Conservation (phyloP, 2,797 vertebrate species). For the Cossypha polioptera region DNA sequence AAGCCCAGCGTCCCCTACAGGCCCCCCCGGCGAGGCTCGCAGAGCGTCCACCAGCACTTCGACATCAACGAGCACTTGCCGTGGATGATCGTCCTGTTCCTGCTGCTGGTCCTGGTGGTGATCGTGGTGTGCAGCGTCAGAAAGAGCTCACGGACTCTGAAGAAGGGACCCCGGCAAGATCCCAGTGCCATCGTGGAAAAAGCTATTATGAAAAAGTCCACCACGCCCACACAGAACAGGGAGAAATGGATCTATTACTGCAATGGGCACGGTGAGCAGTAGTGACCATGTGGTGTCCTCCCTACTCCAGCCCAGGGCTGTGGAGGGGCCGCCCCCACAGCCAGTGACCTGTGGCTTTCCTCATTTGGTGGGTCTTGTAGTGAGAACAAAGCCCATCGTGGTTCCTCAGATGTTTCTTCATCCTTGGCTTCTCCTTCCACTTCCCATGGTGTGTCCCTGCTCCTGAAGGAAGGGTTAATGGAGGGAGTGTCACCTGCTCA, state of each 20-base stretch:
- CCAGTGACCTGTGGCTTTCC: not conserved
- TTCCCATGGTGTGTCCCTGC: not conserved
- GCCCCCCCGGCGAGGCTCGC: constrained; percentile 83
- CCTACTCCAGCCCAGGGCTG: rapidly evolving
- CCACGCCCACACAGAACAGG: constrained; percentile 77
- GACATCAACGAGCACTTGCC: constrained; percentile 98
- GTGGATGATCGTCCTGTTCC: constrained; percentile 96
- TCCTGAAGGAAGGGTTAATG: not conserved
- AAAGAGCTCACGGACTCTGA: constrained; percentile 90
- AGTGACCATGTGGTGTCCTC: not conserved
- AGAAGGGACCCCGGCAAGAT: constrained; percentile 93
- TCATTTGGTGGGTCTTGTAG: not conserved
- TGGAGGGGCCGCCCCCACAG: rapidly evolving
- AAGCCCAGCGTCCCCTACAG: constrained; percentile 77
- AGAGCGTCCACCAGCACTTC: constrained; percentile 85
- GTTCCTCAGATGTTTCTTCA: not conserved
- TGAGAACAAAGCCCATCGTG: not conserved
- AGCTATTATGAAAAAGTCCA: constrained; percentile 88
- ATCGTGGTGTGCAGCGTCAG: constrained; percentile 94
- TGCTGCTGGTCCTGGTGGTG: constrained; percentile 90
- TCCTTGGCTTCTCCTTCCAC: not conserved
- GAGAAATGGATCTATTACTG: constrained; percentile 97
- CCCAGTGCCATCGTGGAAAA: constrained; percentile 94
- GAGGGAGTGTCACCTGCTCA: not conserved
- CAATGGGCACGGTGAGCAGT: constrained; percentile 89